Base-by-base conservation (phyloP, 2,797 vertebrate genomes). In the Mastacembelus armatus region DNA sequence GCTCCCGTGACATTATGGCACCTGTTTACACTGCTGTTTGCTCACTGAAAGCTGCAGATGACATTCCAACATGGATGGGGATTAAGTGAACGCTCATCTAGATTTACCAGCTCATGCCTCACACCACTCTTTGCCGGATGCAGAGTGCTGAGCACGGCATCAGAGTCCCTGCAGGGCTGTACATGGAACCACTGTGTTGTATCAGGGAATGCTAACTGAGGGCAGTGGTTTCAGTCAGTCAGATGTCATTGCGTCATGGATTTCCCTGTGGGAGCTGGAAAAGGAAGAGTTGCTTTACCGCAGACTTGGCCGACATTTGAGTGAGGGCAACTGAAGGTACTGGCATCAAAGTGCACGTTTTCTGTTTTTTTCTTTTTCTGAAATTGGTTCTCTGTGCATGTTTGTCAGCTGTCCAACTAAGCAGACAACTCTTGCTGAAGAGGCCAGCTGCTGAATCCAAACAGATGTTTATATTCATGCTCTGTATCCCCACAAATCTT, bases 21-120 rank as follows among this genome's bases (percentile, higher is more conserved):
- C 83, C 77, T 72, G 83, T 80, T 82, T 39, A 59, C 66, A 9
- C 74, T 66, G 66, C 40, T 7, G 66, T 55, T 60, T 42, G 74
- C 73, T 51, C 10, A 43, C 55, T 2, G 32, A 43, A 47, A 45
- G 44, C 29, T 30, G 32, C 43, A 22, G 66, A 59, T 16, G 26
- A 72, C 81, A 85, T 88, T 90, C 81, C 85, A 57, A 68, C 75
- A 66, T 78, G 73, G 66, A 72, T 69, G 59, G 59, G 68, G 80
- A 80, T 83, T 76, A 77, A 57, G 52, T 35, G 73, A 80, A 63
- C 73, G 62, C 62, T 66, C 21, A 54, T 60, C 67, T 72, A 26
- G 30, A 50, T 77, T 80, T 65, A 74, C 52, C 35, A 18, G 74
- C 59, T 71, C 49, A 2, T 2, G 52, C 71, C 67, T 47, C 30